Evolutionary conservation across 2,797 vertebrate species (phyloP).

Genomic region (Cuniculus paca): DNA sequence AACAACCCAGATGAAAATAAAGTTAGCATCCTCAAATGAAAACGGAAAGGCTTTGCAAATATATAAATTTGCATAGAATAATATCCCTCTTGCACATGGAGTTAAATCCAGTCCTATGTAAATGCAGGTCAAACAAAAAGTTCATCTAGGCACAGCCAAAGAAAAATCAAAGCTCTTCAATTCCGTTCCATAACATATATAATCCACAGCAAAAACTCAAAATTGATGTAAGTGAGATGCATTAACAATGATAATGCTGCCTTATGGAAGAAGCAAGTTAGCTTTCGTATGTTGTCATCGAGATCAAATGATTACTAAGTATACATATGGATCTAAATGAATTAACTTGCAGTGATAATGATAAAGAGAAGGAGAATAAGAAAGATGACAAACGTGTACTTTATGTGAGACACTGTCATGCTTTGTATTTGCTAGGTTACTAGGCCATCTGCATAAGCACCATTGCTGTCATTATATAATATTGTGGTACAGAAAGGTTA

Average conservation of each 20-base stretch:
- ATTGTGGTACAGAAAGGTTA: background rate
- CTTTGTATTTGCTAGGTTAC: background rate
- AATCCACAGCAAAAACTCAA: background rate
- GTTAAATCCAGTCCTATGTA: background rate
- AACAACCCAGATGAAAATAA: constrained; percentile 1
- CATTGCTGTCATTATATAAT: background rate
- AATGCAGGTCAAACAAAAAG: background rate
- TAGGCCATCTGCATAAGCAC: background rate
- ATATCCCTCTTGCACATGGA: background rate
- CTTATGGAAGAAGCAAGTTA: background rate
- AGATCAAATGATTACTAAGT: background rate
- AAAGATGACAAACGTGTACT: background rate
- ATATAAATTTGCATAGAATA: constrained; percentile 10
- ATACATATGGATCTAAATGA: background rate
- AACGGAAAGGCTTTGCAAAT: constrained; percentile 41
- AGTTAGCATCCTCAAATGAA: background rate
- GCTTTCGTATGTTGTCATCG: background rate
- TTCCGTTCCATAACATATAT: background rate
- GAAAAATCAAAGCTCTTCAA: background rate
- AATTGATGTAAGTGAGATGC: background rate
- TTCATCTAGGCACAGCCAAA: background rate
- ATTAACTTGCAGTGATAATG: background rate
- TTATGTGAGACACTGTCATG: background rate
- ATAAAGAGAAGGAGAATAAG: background rate
- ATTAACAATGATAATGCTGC: background rate